Conservation (phyloP, 2,888 invertebrate genomes). For the Therioaphis trifolii region DNA sequence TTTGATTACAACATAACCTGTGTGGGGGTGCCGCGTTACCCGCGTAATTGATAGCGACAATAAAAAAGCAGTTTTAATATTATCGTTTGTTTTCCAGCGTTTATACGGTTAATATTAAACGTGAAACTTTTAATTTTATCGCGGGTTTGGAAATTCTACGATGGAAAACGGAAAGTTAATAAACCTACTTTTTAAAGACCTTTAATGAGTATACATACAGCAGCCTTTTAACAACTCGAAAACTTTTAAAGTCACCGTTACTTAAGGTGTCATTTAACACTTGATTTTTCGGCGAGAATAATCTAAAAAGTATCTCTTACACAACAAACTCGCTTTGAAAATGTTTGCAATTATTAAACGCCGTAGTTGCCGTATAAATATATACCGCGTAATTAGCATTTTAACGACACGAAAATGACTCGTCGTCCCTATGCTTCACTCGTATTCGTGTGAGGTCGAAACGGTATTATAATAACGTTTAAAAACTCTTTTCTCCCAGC, state of each 20-base stretch:
- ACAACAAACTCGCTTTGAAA: neutral
- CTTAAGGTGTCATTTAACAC: conserved; percentile 22
- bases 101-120: conserved; percentile 35
- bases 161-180: conserved; percentile 10
- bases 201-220: conserved; percentile 26
- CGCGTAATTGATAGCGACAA: neutral
- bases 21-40: neutral
- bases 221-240: neutral
- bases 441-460: no score
- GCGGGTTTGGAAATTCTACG: neutral
- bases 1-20: no score
- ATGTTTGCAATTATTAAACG: neutral
- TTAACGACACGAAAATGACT: neutral
- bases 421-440: neutral
- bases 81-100: neutral
- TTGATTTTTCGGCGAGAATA: neutral
- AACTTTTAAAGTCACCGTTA: conserved; percentile 18
- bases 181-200: conserved; percentile 29
- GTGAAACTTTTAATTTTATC: conserved; percentile 5
- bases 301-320: conserved; percentile 32
- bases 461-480: no score
- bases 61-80: no score
- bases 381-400: no score
- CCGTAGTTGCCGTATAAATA: neutral
- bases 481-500: no score